A percentile compares a stretch with the other conserved stretches of the same genome.
These are phyloP conservation scores for Nebria salina DNA, from an alignment of 2,888 invertebrate species.

Conservation along the genomic window DNA sequence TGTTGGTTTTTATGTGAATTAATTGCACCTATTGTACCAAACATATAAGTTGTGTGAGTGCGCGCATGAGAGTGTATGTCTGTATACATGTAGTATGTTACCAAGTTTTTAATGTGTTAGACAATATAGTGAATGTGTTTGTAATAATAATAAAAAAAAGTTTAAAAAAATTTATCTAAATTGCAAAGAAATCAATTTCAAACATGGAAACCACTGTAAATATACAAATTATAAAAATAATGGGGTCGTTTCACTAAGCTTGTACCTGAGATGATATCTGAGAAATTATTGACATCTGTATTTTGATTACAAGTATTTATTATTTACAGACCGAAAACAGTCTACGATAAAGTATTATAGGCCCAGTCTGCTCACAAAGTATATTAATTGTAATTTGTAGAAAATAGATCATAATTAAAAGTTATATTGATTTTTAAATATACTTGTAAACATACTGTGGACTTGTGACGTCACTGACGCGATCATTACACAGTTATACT, in stretches of 20 bases:
- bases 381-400: not conserved
- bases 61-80: constrained; percentile 35
- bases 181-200: constrained; percentile 11
- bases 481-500: not conserved
- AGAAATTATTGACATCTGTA: not conserved
- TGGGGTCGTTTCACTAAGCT: not conserved
- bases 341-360: not conserved
- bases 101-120: constrained; percentile 45
- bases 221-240: not conserved
- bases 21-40: constrained; percentile 37
- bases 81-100: constrained; percentile 40
- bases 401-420: constrained; percentile 1
- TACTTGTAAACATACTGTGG: too few relatives aligned
- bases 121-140: constrained; percentile 46
- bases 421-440: not conserved
- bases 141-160: constrained; percentile 31
- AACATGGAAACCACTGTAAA: constrained; percentile 29
- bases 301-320: not conserved
- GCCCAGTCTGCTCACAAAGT: not conserved
- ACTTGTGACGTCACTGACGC: too few relatives aligned
- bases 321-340: not conserved
- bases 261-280: not conserved
- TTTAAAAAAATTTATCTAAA: constrained; percentile 7
- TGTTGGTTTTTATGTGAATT: constrained; percentile 17
- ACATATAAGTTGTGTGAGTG: constrained; percentile 42